Base-by-base conservation (phyloP, 1,140 invertebrate genomes). In the Drosophila ambigua region DNA sequence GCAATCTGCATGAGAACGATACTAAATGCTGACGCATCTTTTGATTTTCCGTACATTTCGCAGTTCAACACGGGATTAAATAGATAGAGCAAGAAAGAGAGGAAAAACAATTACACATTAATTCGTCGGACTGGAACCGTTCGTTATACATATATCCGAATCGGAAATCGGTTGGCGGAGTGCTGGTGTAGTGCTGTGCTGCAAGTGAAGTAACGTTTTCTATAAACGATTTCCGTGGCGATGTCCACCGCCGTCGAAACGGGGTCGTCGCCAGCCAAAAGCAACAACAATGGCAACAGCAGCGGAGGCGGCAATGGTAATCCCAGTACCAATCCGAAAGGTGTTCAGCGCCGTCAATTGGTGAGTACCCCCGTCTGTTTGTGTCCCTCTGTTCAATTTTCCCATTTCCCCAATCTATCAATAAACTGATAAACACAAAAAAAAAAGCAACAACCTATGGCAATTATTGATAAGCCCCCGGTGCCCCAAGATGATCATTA, bases 221-320 rank as follows among this genome's bases (percentile, higher is more conserved):
- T 39, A 39, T 39, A 67, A 76, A 57, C 35, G 62, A 77, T 61
- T 71, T 55, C 65, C 43, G 75, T 62, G 84, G 90, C 85, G 85
- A 91, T 91, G 90, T 90, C 90, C 85, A 69, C 83, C 83, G 83
- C 83, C 76, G 83, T 87, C 58, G 90, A 91, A 91, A 78, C 90
- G 90, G 90, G 87, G 87, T 91, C 90, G 90, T 91, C 90, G 90
- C 85, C 90, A 80, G 90, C 79, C 73, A 91, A 90, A 83, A 91
- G 77, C 82, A 85, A 85, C 67, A 82, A 24, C 54, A 71, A 46
- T 44, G 65, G 44, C 73, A 66, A 53, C 57, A 65, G 53, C 62
- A 77, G 44, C 57, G 54, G 39, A 49, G 59, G 51, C 66, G 71
- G 67, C 67, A 81, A 77, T 64, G 77, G 68, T 61, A 84, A 84